Evolutionary conservation across 2,113 vertebrate genomes (phyloP).

Genomic region (Numida meleagris): DNA sequence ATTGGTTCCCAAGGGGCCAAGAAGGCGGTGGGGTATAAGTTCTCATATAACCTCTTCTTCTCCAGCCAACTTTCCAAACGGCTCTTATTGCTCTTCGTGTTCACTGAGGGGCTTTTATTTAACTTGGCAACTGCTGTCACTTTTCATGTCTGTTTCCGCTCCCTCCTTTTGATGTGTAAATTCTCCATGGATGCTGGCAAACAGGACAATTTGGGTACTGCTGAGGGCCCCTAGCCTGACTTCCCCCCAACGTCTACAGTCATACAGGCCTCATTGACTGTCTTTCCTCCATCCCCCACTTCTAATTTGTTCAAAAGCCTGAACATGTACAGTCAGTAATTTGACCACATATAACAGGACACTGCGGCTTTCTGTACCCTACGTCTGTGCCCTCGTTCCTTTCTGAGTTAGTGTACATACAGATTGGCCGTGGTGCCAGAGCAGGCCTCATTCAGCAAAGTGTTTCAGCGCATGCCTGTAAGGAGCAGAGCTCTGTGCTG

Average conservation of each 20-base stretch:
- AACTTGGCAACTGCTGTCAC: constrained; percentile 71
- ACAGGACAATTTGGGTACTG: constrained; percentile 69
- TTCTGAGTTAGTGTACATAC: background rate
- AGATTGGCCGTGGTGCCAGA: background rate
- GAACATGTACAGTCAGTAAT: constrained; percentile 26
- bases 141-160: constrained; percentile 72
- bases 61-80: constrained; percentile 68
- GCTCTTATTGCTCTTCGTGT: constrained; percentile 69
- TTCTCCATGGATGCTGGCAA: constrained; percentile 68
- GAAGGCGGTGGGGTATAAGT: constrained; percentile 52
- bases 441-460: background rate
- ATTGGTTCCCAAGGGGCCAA: constrained; percentile 60
- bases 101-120: constrained; percentile 77
- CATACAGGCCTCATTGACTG: constrained; percentile 64
- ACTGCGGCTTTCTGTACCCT: background rate
- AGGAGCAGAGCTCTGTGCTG: background rate
- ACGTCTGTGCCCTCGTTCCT: background rate
- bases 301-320: constrained; percentile 50
- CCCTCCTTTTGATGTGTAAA: constrained; percentile 74
- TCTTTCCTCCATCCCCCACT: background rate
- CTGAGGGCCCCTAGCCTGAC: constrained; percentile 38
- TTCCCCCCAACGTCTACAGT: constrained; percentile 47
- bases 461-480: background rate
- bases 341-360: background rate
- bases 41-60: constrained; percentile 70